Percentiles rank a stretch among this genome's conserved stretches.
phyloP scores from a whole-genome alignment of 2,113 vertebrate genomes.

The Muscicapa adusta region DNA sequence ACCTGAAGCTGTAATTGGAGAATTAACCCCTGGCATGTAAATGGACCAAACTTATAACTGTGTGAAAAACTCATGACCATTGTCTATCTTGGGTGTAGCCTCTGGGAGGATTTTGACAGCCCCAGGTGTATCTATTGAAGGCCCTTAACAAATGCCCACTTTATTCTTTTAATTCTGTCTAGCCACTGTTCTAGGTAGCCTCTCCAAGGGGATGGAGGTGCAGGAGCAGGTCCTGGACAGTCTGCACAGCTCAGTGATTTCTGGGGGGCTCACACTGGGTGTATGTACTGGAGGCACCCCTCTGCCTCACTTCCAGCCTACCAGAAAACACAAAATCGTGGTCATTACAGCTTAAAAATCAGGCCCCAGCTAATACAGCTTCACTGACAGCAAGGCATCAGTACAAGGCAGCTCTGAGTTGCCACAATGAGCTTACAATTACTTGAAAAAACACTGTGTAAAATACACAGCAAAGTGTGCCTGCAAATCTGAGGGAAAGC shows the following conservation, averaged over 20 bases:
- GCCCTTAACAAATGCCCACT: background rate
- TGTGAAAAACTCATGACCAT: rapidly evolving
- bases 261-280: too few relatives aligned
- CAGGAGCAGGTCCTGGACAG: background rate
- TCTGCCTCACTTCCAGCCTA: background rate
- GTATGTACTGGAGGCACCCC: background rate
- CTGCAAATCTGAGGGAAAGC: background rate
- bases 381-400: background rate
- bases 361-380: background rate
- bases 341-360: background rate
- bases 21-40: background rate
- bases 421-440: background rate
- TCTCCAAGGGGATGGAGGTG: background rate
- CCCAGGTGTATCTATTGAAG: rapidly evolving
- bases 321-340: background rate
- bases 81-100: rapidly evolving
- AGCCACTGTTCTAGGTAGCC: background rate
- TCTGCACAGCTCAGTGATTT: background rate
- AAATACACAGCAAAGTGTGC: background rate
- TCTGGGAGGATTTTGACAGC: too few relatives aligned
- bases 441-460: background rate
- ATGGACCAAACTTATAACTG: background rate
- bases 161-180: background rate
- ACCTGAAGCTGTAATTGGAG: background rate
- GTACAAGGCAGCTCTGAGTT: background rate